phyloP scores from a whole-genome alignment of 2,797 vertebrate species.

The Acipenser oxyrinchus region DNA sequence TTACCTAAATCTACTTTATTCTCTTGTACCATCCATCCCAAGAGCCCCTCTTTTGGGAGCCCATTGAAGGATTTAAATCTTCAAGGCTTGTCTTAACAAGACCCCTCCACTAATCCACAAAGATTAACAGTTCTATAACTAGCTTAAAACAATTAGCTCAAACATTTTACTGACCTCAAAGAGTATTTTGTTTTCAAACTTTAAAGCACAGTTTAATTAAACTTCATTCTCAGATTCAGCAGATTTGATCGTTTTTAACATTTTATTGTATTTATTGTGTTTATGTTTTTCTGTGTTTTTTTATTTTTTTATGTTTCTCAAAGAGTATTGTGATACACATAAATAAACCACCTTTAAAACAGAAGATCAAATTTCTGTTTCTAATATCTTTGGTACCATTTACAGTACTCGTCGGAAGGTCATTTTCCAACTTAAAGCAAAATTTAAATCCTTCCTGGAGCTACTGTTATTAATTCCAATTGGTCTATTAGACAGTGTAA shows the following conservation, averaged over 20 bases:
- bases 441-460: not conserved
- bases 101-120: slow-evolving; percentile 35
- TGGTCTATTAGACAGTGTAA: not conserved
- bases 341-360: too few relatives aligned
- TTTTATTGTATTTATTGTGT: too few relatives aligned
- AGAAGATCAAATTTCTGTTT: too few relatives aligned
- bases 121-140: slow-evolving; percentile 38
- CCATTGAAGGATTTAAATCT: slow-evolving; percentile 28
- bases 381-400: too few relatives aligned
- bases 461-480: not conserved
- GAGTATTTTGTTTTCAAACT: slow-evolving; percentile 14
- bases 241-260: too few relatives aligned
- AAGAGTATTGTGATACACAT: too few relatives aligned
- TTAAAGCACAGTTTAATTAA: slow-evolving; percentile 12
- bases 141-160: slow-evolving; percentile 21
- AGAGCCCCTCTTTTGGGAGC: slow-evolving; percentile 17
- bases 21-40: not conserved
- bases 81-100: slow-evolving; percentile 23
- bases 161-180: slow-evolving; percentile 24
- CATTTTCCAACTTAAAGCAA: not conserved
- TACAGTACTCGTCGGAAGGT: too few relatives aligned
- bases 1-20: not conserved
- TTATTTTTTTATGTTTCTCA: too few relatives aligned
- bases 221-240: too few relatives aligned
- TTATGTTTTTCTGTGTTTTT: too few relatives aligned